These are phyloP conservation scores for Orchestia grillus DNA, from an alignment of 1,140 invertebrate species.

Conservation along the genomic window DNA sequence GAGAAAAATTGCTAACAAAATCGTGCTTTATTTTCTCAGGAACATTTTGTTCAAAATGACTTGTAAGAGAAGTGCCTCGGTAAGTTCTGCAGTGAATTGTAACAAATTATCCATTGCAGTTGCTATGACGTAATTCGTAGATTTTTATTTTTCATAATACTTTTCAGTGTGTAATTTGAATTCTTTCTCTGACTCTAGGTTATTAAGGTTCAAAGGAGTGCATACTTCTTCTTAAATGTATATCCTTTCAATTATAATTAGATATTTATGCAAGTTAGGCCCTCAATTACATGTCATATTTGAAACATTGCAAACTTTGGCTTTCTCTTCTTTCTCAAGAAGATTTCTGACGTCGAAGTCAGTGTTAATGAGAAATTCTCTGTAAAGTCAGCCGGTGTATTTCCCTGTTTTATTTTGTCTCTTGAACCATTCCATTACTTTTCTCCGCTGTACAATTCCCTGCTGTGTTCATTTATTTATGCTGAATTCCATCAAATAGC, in stretches of 20 bases:
- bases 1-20: neutral
- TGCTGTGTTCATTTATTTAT: neutral
- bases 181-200: neutral
- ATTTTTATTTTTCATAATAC: neutral
- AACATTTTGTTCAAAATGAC: neutral
- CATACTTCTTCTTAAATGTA: neutral
- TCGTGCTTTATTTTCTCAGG: neutral
- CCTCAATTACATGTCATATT: too few species aligned
- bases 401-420: neutral
- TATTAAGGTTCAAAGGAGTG: neutral
- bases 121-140: neutral
- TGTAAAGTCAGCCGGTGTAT: neutral
- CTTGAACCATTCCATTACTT: neutral
- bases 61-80: neutral
- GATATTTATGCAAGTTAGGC: too few species aligned
- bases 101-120: too few species aligned
- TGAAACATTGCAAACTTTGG: neutral
- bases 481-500: neutral
- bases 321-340: neutral
- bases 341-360: neutral
- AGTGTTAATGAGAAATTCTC: neutral
- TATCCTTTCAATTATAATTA: neutral
- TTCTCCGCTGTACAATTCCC: neutral
- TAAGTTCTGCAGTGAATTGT: neutral
- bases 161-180: neutral